Evolutionary conservation across 2,888 invertebrate species (phyloP).

Genomic region (Caenorhabditis japonica): DNA sequence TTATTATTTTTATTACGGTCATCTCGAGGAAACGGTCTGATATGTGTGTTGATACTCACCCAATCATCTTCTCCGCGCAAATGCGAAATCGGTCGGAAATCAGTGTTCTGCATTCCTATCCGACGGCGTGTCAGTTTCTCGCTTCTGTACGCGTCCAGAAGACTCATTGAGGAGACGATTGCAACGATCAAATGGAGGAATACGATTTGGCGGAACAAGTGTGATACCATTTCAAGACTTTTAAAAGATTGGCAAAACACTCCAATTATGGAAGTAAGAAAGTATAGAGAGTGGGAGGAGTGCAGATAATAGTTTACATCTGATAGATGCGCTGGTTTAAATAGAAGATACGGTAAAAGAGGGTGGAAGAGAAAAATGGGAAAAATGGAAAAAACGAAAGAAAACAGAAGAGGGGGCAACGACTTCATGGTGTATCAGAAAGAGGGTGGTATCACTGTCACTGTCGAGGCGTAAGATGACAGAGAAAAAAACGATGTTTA

Average conservation of each 20-base stretch:
- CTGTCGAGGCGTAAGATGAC: conserved; percentile 14
- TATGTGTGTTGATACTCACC: conserved; percentile 53
- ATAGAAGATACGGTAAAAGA: conserved; percentile 51
- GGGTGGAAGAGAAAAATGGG: conserved; percentile 33
- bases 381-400: conserved; percentile 33
- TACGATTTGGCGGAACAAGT: conserved; percentile 30
- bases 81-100: conserved; percentile 60
- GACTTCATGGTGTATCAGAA: conserved; percentile 32
- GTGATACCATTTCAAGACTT: conserved; percentile 20
- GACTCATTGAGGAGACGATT: conserved; percentile 53
- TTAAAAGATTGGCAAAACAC: conserved; percentile 8
- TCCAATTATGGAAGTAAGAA: conserved; percentile 16
- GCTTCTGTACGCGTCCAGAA: conserved; percentile 60
- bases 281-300: conserved; percentile 16
- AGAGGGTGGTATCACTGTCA: conserved; percentile 50
- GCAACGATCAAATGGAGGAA: conserved; percentile 37
- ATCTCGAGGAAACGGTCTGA: too few relatives aligned
- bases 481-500: conserved; percentile 47
- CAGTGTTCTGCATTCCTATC: conserved; percentile 57
- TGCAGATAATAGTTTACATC: conserved; percentile 50
- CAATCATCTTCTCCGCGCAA: conserved; percentile 64
- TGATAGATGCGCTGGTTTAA: conserved; percentile 51
- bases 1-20: not conserved
- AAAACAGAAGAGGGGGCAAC: conserved; percentile 32
- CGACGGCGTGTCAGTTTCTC: conserved; percentile 52